phyloP scores from a whole-genome alignment of 2,113 vertebrate species.

The Cebus imitator region DNA sequence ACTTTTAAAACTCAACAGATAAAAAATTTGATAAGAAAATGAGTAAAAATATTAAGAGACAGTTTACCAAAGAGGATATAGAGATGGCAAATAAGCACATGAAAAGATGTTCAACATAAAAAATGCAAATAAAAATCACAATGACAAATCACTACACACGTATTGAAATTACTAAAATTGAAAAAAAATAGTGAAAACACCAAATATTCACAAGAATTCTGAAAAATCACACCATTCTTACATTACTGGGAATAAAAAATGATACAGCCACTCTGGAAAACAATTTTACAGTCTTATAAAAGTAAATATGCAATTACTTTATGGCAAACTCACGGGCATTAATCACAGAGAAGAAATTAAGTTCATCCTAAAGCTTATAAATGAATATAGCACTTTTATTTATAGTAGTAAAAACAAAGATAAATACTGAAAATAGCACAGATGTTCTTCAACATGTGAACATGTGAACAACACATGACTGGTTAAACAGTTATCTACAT shows the following conservation, averaged over 20 bases:
- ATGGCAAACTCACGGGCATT: not conserved
- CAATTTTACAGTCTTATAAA: not conserved
- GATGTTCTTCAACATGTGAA: not conserved
- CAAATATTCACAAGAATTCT: not conserved
- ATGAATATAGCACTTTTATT: not conserved
- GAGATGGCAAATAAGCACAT: not conserved
- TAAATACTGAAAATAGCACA: not conserved
- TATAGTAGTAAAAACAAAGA: not conserved
- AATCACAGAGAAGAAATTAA: not conserved
- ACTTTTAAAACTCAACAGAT: not conserved
- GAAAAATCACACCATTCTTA: not conserved
- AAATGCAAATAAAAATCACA: not conserved
- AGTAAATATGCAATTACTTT: not conserved
- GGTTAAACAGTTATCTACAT: not conserved
- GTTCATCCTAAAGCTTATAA: not conserved
- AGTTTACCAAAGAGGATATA: not conserved
- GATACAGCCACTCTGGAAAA: not conserved
- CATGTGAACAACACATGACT: not conserved
- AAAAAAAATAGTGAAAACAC: not conserved
- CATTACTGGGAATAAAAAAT: not conserved
- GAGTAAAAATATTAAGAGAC: not conserved
- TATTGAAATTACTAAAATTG: not conserved
- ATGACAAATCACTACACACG: not conserved
- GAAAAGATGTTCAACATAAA: not conserved
- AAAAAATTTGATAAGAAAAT: not conserved